phyloP scores from a whole-genome alignment of 2,888 invertebrate genomes.

The Serrognathus titanus region DNA sequence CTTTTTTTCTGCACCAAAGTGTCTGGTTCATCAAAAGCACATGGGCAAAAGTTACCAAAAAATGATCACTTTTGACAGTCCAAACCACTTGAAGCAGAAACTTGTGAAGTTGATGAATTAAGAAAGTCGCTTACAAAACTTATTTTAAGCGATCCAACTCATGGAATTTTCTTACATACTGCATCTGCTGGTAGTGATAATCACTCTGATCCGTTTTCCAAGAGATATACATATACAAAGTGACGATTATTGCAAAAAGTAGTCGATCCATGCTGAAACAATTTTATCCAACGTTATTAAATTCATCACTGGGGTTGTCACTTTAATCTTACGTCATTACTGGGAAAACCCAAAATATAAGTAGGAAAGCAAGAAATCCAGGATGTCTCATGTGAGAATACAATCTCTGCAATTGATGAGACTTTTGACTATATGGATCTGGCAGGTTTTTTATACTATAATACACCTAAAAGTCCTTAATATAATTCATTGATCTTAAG shows the following conservation, averaged over 20 bases:
- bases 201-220: constrained; percentile 60
- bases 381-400: constrained; percentile 61
- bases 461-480: constrained; percentile 49
- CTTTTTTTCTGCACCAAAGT: too few species aligned
- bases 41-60: too few species aligned
- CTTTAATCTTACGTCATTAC: constrained; percentile 53
- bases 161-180: constrained; percentile 51
- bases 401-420: constrained; percentile 52
- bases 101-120: too few species aligned
- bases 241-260: constrained; percentile 53
- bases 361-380: constrained; percentile 56
- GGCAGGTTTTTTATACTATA: constrained; percentile 54
- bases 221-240: constrained; percentile 57
- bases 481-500: too few species aligned
- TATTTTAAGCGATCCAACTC: constrained; percentile 42
- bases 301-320: background rate
- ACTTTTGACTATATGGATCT: constrained; percentile 55
- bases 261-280: constrained; percentile 54
- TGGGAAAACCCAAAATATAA: constrained; percentile 59
- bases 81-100: too few species aligned
- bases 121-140: background rate
- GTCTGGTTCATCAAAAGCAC: too few species aligned
- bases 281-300: background rate
- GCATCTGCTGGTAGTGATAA: constrained; percentile 54
- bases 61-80: too few species aligned